phyloP scores from a whole-genome alignment of 2,888 invertebrate genomes.

The Chaetogeoica ovagalla region DNA sequence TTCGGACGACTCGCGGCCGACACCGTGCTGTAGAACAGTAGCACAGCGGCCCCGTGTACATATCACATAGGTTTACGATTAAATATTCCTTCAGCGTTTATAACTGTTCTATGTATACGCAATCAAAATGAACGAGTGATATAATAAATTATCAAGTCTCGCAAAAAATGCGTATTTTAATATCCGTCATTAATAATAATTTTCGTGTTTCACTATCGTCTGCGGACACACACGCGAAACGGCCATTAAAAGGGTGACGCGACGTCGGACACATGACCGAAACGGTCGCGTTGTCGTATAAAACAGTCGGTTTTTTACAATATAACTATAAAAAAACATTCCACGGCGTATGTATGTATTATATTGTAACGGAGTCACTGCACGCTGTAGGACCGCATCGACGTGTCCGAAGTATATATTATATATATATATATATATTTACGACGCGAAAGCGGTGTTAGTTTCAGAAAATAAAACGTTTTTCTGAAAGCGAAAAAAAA shows the following conservation, averaged over 20 bases:
- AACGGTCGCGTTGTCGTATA: background rate
- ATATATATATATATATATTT: too few species aligned
- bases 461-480: too few species aligned
- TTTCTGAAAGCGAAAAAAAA: too few species aligned
- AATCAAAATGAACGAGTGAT: conserved; percentile 1
- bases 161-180: background rate
- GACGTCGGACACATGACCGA: conserved; percentile 6
- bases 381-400: too few species aligned
- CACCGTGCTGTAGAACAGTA: too few species aligned
- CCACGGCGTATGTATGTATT: background rate
- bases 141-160: background rate
- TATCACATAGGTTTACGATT: background rate
- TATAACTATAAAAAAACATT: background rate
- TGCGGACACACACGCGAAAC: conserved; percentile 19
- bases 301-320: conserved; percentile 22
- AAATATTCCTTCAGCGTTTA: background rate
- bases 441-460: too few species aligned
- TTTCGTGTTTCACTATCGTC: conserved; percentile 18
- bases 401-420: too few species aligned
- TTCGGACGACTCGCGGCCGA: too few species aligned
- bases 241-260: conserved; percentile 20
- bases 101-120: background rate
- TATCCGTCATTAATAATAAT: conserved; percentile 24
- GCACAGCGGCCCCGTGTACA: too few species aligned
- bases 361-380: too few species aligned